Percentiles rank a stretch among this genome's conserved stretches.
Evolutionary conservation across 2,888 invertebrate species (phyloP).

Genomic region (Diadromus collaris): DNA sequence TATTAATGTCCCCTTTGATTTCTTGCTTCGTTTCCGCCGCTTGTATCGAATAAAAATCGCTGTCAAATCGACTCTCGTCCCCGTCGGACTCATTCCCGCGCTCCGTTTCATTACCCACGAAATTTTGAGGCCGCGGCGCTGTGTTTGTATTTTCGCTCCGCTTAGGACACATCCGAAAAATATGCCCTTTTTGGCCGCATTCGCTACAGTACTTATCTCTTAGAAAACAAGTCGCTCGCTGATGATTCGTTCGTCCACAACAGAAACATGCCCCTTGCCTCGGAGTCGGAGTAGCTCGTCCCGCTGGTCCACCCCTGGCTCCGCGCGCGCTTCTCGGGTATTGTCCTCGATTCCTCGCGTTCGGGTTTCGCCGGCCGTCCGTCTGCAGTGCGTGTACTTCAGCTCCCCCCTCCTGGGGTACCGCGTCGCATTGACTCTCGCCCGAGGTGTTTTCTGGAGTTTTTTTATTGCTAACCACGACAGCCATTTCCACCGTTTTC

Average conservation of each 20-base stretch:
- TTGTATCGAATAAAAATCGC: not conserved
- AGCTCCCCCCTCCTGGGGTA: not conserved
- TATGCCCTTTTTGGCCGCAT: constrained; percentile 43
- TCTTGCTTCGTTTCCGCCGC: not conserved
- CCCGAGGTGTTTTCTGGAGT: not conserved
- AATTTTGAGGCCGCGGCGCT: constrained; percentile 2
- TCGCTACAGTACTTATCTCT: constrained; percentile 44
- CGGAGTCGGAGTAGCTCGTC: not conserved
- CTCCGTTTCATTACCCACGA: not conserved
- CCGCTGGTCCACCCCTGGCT: not conserved
- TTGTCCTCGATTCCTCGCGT: not conserved
- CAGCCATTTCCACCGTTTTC: constrained; percentile 48
- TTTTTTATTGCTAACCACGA: constrained; percentile 9
- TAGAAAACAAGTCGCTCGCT: constrained; percentile 20
- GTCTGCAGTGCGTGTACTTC: not conserved
- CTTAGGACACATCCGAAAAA: constrained; percentile 26
- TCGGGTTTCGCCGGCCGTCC: not conserved
- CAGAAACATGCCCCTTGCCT: constrained; percentile 21
- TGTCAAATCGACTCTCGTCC: constrained; percentile 1
- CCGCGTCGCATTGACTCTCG: not conserved
- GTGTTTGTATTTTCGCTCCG: not conserved
- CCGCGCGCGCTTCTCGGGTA: constrained; percentile 20
- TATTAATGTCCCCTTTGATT: not conserved
- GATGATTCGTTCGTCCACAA: constrained; percentile 38
- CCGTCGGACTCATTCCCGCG: not conserved